Conservation (phyloP, 2,113 vertebrate species). For the Silurus meridionalis region DNA sequence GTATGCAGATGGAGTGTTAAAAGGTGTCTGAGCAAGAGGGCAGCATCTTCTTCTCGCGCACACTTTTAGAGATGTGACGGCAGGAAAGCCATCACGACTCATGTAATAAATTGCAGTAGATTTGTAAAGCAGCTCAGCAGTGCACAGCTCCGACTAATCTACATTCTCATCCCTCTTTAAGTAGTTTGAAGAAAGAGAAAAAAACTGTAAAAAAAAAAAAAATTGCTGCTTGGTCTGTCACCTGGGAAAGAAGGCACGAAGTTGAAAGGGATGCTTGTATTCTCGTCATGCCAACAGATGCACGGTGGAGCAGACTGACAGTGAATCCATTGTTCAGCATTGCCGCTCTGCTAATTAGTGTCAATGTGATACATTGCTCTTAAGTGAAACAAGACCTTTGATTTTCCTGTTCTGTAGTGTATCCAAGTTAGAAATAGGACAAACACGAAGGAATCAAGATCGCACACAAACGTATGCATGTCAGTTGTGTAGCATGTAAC, state of each 20-base stretch:
- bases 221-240: neutral
- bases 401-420: neutral
- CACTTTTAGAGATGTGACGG: neutral
- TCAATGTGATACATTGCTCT: slow-evolving; percentile 29
- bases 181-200: slow-evolving; percentile 24
- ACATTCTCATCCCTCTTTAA: slow-evolving; percentile 50
- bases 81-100: neutral
- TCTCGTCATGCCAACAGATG: neutral
- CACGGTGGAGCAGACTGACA: neutral
- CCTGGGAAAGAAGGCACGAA: neutral
- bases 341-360: slow-evolving; percentile 37
- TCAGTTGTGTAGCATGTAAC: neutral
- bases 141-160: slow-evolving; percentile 45
- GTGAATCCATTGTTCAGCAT: neutral
- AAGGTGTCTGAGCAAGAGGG: neutral
- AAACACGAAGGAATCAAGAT: neutral
- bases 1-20: neutral
- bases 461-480: neutral
- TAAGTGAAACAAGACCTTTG: slow-evolving; percentile 10
- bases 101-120: slow-evolving; percentile 44
- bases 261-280: neutral
- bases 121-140: slow-evolving; percentile 39
- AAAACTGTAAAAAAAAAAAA: neutral
- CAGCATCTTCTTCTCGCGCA: neutral
- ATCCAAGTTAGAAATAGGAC: slow-evolving; percentile 15